These are phyloP conservation scores for Phyllostomus hastatus DNA, from an alignment of 2,113 vertebrate genomes.

Conservation along the genomic window DNA sequence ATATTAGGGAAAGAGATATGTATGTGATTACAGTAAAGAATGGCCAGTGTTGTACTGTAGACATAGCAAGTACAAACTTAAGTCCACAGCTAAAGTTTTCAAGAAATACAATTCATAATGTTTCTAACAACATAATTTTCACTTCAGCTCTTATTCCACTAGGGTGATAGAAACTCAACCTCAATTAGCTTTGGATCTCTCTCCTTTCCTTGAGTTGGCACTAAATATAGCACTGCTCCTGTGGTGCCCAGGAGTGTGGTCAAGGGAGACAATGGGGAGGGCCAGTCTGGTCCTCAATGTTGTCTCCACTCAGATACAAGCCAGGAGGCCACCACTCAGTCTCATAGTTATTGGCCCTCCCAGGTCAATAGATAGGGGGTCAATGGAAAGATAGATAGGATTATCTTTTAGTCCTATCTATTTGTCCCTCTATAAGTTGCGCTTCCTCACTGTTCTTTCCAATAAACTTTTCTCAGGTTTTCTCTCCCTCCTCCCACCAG, in stretches of 20 bases:
- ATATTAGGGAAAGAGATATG: not conserved
- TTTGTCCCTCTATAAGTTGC: not conserved
- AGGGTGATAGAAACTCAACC: not conserved
- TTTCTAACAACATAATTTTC: not conserved
- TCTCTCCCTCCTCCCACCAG: not conserved
- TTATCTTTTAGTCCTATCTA: no score
- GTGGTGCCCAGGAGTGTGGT: not conserved
- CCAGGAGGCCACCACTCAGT: not conserved
- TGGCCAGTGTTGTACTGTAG: not conserved
- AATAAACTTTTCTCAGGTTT: not conserved
- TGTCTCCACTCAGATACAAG: not conserved
- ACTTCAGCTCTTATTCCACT: not conserved
- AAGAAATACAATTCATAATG: not conserved
- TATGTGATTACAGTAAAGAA: not conserved
- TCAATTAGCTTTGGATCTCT: not conserved
- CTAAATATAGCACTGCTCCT: not conserved
- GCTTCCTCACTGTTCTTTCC: not conserved
- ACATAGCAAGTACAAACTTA: not conserved
- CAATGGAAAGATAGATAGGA: no score
- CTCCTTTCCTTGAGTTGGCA: not conserved
- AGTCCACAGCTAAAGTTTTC: not conserved
- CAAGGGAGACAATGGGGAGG: not conserved
- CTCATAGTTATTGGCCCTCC: not conserved
- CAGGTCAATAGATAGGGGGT: not conserved
- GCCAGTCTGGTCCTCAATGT: not conserved